Percentiles rank a stretch among this genome's conserved stretches.
These are phyloP conservation scores for Centrocercus urophasianus DNA, from an alignment of 2,113 vertebrate genomes.

Conservation along the genomic window DNA sequence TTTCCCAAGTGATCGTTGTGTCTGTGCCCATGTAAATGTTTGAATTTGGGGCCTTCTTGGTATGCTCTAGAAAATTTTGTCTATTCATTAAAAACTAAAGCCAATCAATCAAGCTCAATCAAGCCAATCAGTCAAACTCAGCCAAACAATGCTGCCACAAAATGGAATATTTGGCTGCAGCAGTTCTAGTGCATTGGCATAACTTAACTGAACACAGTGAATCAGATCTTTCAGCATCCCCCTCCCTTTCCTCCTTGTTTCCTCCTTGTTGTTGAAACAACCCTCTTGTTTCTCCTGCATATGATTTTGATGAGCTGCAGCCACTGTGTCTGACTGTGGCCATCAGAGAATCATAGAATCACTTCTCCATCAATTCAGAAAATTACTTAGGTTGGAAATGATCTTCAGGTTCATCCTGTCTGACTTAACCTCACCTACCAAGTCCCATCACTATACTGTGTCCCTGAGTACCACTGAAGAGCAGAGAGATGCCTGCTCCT, in stretches of 20 bases:
- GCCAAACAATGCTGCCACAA: neutral
- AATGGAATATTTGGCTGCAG: accelerated
- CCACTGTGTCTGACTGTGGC: neutral
- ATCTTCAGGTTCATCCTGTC: neutral
- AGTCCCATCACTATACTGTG: neutral
- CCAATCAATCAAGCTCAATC: no score
- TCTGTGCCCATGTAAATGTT: neutral
- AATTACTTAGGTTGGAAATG: neutral
- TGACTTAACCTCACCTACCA: neutral
- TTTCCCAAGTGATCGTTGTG: neutral
- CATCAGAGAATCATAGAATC: neutral
- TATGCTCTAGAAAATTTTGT: neutral
- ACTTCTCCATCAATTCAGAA: neutral
- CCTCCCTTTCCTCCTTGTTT: neutral
- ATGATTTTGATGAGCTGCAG: accelerated
- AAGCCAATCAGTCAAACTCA: neutral
- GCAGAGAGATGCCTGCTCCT: neutral
- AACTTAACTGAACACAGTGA: neutral
- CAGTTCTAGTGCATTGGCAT: accelerated
- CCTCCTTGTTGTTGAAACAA: no score
- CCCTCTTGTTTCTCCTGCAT: neutral
- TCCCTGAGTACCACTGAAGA: neutral
- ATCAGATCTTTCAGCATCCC: neutral
- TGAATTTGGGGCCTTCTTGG: neutral
- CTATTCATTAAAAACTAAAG: neutral